phyloP scores from a whole-genome alignment of 2,113 vertebrate genomes.

The Nyctibius bracteatus region DNA sequence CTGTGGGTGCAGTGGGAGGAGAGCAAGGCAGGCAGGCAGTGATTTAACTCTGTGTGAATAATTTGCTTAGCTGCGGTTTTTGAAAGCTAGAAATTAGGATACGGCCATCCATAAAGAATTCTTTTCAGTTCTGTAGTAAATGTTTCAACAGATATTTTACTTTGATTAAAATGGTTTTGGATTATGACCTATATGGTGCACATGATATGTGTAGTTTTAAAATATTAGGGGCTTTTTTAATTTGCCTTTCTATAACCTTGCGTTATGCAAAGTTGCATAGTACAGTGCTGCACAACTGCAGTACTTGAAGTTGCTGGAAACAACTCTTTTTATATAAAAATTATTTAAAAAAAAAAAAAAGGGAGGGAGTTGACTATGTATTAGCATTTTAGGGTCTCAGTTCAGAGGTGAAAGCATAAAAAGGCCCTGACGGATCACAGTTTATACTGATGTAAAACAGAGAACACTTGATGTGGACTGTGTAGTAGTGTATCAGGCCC shows the following conservation, averaged over 20 bases:
- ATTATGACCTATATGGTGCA: constrained; percentile 50
- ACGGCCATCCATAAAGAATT: constrained; percentile 54
- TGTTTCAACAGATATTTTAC: constrained; percentile 45
- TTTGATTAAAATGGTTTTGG: constrained; percentile 29
- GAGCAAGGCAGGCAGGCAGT: constrained; percentile 14
- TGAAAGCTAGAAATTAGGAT: constrained; percentile 40
- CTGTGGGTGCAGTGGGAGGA: not conserved
- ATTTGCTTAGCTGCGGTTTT: constrained; percentile 37
- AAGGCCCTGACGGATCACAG: not conserved
- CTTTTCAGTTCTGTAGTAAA: constrained; percentile 28
- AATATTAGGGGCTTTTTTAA: constrained; percentile 49
- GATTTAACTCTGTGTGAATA: constrained; percentile 33
- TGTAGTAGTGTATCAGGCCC: not conserved
- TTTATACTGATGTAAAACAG: not conserved
- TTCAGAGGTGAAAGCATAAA: not conserved
- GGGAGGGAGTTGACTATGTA: not conserved
- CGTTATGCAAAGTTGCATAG: constrained; percentile 30
- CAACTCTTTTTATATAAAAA: constrained; percentile 63
- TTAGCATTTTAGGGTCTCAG: not conserved
- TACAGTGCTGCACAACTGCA: constrained; percentile 28
- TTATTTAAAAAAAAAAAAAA: constrained; percentile 15
- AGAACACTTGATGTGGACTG: not conserved
- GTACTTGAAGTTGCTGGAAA: constrained; percentile 69
- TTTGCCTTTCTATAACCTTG: constrained; percentile 66
- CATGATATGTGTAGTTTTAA: constrained; percentile 65